Base-by-base conservation (phyloP, 2,113 vertebrate species). In the Phalacrocorax carbo region DNA sequence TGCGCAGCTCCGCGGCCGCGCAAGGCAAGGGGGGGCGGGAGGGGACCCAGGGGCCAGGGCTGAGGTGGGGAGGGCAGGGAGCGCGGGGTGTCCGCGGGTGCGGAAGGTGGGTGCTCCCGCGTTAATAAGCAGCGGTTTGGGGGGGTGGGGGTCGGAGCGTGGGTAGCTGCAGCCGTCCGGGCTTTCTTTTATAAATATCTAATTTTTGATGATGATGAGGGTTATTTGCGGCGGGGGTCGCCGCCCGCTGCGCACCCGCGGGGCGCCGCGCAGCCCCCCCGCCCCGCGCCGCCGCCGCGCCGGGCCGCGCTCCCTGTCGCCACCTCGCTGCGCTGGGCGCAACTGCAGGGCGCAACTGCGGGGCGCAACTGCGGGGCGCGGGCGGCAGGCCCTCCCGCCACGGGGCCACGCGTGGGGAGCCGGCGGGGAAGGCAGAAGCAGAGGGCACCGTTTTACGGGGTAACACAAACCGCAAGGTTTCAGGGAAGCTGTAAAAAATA, bases 151-250 rank as follows among this genome's bases (percentile, higher is more conserved):
- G 38, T 38, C 38, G 38, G 38, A 38, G 38, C 38, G 38, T 38
- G 38, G 22, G 19, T 2, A n/a, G 64, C 44, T 4, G 15, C 32
- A 4, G 3, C 20, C 13, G 5, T 4, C 22, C 2, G 11, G 55
- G 55, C 15, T 23, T 75, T 4, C 5, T 19, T 75, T 46, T 8
- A 46, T 30, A n/a, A 17, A 54, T 18, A 7, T 2, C 5, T 1
- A 4, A 64, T 55, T 25, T 71, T 29, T 34, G 40, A 21, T 40
- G 4, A 14, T 2, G 22, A 12, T 2, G 25, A 14, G 0, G 29
- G 10, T 8, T 44, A 1, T 5, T 25, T 60, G 9, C 15, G 42
- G 16, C 15, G 0, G 54, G 79, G 61, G 54, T 62, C 30, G 5
- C 38, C 38, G 38, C 38, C 38, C 38, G 38, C 38, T 38, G 38